A percentile compares a stretch with the other conserved stretches of the same genome.
These are phyloP conservation scores for Apodemus agrarius DNA, from an alignment of 2,797 vertebrate species.

Conservation along the genomic window DNA sequence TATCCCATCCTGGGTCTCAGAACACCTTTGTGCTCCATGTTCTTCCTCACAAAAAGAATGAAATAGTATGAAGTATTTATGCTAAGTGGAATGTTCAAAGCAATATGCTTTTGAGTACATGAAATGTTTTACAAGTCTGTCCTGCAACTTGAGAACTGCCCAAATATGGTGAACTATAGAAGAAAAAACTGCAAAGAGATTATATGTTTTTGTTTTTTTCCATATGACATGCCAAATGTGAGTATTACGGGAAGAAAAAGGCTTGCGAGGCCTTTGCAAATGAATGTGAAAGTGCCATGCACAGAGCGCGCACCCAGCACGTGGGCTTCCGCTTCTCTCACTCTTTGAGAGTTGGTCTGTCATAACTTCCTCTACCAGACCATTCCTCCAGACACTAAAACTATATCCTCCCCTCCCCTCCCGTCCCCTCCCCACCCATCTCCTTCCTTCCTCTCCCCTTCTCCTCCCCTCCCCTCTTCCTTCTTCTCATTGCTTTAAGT, in stretches of 20 bases:
- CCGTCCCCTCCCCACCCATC: background rate
- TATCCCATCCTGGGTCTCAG: background rate
- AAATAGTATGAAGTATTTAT: background rate
- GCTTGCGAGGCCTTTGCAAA: constrained; percentile 51
- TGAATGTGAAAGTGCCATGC: background rate
- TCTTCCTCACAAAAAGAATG: background rate
- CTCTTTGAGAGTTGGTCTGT: constrained; percentile 15
- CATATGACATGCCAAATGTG: constrained; percentile 36
- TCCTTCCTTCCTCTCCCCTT: background rate
- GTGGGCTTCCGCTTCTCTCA: constrained; percentile 20
- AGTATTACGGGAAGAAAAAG: constrained; percentile 10
- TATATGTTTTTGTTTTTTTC: constrained; percentile 58
- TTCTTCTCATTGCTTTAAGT: background rate
- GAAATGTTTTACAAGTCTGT: constrained; percentile 37
- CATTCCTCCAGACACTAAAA: constrained; percentile 23
- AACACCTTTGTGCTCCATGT: background rate
- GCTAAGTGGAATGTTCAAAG: background rate
- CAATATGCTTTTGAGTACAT: background rate
- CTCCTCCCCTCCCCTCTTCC: background rate
- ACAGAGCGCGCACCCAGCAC: background rate
- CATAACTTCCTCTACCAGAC: background rate
- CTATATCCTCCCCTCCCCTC: background rate
- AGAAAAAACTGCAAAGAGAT: constrained; percentile 28
- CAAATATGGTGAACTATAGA: constrained; percentile 42
- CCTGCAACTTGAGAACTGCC: constrained; percentile 47